These are phyloP conservation scores for Eristalis arbustorum DNA, from an alignment of 2,888 invertebrate species.

Conservation along the genomic window DNA sequence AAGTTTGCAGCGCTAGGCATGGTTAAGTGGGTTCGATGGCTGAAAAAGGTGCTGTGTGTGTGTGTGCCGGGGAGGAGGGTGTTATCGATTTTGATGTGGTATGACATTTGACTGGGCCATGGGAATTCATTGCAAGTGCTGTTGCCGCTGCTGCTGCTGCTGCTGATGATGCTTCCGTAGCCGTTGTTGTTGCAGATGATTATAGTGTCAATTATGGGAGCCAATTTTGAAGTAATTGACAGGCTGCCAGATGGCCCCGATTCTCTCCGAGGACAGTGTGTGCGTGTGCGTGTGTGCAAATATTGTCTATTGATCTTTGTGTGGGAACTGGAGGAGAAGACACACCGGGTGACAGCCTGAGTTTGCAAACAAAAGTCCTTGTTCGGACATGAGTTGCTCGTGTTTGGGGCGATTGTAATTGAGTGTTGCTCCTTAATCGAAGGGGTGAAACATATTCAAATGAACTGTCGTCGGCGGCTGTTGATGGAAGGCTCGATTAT, in stretches of 20 bases:
- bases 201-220: conserved; percentile 51
- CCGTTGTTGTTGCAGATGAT: conserved; percentile 22
- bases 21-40: background rate
- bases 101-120: conserved; percentile 47
- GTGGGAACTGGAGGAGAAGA: background rate
- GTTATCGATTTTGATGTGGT: conserved; percentile 45
- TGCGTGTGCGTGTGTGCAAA: conserved; percentile 1
- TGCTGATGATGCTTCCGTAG: background rate
- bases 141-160: conserved; percentile 1
- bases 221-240: conserved; percentile 60
- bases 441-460: background rate
- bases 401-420: background rate
- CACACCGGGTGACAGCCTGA: background rate
- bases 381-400: background rate
- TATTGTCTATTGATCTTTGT: background rate
- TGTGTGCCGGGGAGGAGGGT: background rate
- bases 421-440: background rate
- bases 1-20: background rate
- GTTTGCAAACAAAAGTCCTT: background rate
- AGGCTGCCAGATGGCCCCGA: conserved; percentile 27
- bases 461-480: background rate
- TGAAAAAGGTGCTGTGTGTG: background rate
- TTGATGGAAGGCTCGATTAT: background rate
- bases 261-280: background rate
- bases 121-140: conserved; percentile 10